phyloP scores from a whole-genome alignment of 2,888 invertebrate species.

The Erynnis tages region DNA sequence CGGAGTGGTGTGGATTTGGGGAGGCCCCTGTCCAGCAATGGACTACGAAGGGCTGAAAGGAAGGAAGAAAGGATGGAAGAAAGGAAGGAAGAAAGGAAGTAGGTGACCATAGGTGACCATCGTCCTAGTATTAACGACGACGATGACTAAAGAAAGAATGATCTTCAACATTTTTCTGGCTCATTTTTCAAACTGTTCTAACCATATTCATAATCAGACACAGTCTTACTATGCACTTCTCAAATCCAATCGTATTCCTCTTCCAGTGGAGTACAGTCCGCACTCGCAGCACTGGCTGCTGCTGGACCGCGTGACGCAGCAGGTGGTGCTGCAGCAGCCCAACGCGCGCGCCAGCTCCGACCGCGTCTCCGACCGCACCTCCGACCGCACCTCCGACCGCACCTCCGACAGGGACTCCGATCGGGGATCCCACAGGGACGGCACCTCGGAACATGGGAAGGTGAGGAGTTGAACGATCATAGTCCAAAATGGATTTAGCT shows the following conservation, averaged over 20 bases:
- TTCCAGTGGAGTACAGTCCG: conserved; percentile 90
- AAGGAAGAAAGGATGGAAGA: too few relatives aligned
- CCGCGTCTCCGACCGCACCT: conserved; percentile 62
- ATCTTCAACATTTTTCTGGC: too few relatives aligned
- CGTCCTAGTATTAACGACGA: too few relatives aligned
- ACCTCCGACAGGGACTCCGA: conserved; percentile 1
- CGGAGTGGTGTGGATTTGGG: too few relatives aligned
- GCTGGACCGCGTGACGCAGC: conserved; percentile 96
- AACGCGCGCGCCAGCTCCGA: conserved; percentile 57
- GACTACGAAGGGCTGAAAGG: too few relatives aligned
- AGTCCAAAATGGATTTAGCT: too few relatives aligned
- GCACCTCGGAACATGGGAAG: conserved; percentile 45
- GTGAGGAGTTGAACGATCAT: conserved; percentile 35
- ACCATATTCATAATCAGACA: too few relatives aligned
- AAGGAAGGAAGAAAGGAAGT: too few relatives aligned
- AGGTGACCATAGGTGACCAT: too few relatives aligned
- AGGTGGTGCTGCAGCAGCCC: conserved; percentile 91
- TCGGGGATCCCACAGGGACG: neutral
- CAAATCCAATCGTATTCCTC: neutral
- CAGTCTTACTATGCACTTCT: neutral
- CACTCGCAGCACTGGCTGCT: conserved; percentile 96
- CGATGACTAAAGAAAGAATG: too few relatives aligned
- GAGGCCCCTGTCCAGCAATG: too few relatives aligned
- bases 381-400: conserved; percentile 46
- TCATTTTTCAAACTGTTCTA: too few relatives aligned